Percentiles rank a stretch among this genome's conserved stretches.
Evolutionary conservation across 1,140 invertebrate genomes (phyloP).

Genomic region (Hydropsyche tenuis): DNA sequence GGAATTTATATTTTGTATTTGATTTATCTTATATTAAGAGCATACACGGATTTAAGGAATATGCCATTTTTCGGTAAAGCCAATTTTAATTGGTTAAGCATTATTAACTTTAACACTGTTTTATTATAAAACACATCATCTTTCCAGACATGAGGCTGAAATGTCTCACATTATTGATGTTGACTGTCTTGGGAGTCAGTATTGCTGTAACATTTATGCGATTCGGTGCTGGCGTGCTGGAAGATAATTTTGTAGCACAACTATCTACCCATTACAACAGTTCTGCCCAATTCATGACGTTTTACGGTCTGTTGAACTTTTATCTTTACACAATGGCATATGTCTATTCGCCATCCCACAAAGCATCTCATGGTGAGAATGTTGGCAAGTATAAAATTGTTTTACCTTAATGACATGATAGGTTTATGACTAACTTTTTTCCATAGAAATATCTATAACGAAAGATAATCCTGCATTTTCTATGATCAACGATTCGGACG

Average conservation of each 20-base stretch:
- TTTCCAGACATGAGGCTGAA: slow-evolving; percentile 86
- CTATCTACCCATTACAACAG: slow-evolving; percentile 86
- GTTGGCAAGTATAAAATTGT: not conserved
- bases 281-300: slow-evolving; percentile 92
- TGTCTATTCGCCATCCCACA: slow-evolving; percentile 87
- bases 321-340: slow-evolving; percentile 94
- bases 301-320: slow-evolving; percentile 95
- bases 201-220: slow-evolving; percentile 79
- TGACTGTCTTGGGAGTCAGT: slow-evolving; percentile 82
- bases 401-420: not conserved
- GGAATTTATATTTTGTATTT: slow-evolving; percentile 88
- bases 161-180: slow-evolving; percentile 86
- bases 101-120: not conserved
- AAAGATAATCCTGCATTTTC: slow-evolving; percentile 98
- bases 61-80: slow-evolving; percentile 96
- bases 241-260: slow-evolving; percentile 93
- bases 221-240: slow-evolving; percentile 86
- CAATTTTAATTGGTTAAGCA: not conserved
- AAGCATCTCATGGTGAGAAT: slow-evolving; percentile 75
- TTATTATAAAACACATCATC: not conserved
- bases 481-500: slow-evolving; percentile 98
- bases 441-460: slow-evolving; percentile 84
- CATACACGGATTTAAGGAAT: slow-evolving; percentile 91
- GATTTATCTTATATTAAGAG: slow-evolving; percentile 81
- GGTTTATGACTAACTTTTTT: slow-evolving; percentile 46